Conservation (phyloP, 2,113 vertebrate species). For the Planiliza haematocheilus region DNA sequence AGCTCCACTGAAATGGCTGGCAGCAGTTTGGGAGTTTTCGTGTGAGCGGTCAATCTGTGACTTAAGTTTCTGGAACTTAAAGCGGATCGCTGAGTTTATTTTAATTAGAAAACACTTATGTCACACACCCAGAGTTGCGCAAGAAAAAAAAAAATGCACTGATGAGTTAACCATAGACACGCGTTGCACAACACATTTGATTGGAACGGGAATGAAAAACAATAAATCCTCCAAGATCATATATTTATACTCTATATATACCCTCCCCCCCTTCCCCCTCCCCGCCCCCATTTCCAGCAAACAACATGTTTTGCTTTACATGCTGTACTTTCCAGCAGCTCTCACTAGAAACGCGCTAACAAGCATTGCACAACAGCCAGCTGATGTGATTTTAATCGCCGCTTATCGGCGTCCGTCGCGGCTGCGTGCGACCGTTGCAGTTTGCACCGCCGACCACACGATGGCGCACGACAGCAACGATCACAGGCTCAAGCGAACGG, state of each 20-base stretch:
- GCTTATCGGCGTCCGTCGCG: too few species aligned
- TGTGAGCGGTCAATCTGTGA: neutral
- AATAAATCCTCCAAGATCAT: slow-evolving; percentile 31
- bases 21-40: neutral
- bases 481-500: too few species aligned
- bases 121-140: slow-evolving; percentile 14
- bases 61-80: neutral
- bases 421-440: slow-evolving; percentile 3
- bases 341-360: too few species aligned
- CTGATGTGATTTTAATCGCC: too few species aligned
- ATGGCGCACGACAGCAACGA: slow-evolving; percentile 41
- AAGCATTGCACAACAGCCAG: too few species aligned
- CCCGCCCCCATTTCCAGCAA: too few species aligned
- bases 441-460: slow-evolving; percentile 29
- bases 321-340: too few species aligned
- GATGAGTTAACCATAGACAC: slow-evolving; percentile 14
- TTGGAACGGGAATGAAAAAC: slow-evolving; percentile 3
- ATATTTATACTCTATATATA: neutral
- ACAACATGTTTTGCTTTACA: too few species aligned
- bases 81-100: neutral
- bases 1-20: neutral
- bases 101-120: slow-evolving; percentile 32
- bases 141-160: neutral
- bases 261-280: too few species aligned
- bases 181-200: slow-evolving; percentile 49